Conservation (phyloP, 2,797 vertebrate species). For the Galagoides demidoff region DNA sequence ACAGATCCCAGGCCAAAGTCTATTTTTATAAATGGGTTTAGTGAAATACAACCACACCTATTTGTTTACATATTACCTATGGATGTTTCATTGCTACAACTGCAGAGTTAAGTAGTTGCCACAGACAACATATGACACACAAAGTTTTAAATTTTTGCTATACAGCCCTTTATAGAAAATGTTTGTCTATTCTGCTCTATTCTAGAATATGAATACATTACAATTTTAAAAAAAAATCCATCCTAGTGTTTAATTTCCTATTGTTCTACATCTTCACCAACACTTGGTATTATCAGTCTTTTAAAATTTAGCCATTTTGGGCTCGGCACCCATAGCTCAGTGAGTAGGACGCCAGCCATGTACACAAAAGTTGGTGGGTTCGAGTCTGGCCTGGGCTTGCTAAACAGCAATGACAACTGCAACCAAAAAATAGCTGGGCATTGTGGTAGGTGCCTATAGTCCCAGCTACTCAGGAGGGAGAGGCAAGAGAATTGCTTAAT, state of each 20-base stretch:
- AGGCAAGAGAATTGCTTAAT: too few relatives aligned
- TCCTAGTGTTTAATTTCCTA: not conserved
- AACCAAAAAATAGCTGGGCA: too few relatives aligned
- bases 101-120: not conserved
- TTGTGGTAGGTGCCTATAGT: too few relatives aligned
- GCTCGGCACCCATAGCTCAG: too few relatives aligned
- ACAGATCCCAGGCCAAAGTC: not conserved
- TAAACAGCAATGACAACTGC: too few relatives aligned
- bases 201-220: not conserved
- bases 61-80: not conserved
- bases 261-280: not conserved
- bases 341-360: too few relatives aligned
- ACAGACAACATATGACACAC: not conserved
- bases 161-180: not conserved
- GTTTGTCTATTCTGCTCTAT: not conserved
- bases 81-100: not conserved
- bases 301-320: not conserved
- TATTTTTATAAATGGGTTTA: constrained; percentile 9
- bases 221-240: not conserved
- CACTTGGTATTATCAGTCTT: not conserved
- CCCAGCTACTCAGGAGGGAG: too few relatives aligned
- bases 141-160: not conserved
- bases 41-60: not conserved
- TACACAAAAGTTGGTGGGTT: too few relatives aligned
- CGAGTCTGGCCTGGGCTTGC: too few relatives aligned